A percentile compares a stretch with the other conserved stretches of the same genome.
These are phyloP conservation scores for Coronaproctus castanopsis DNA, from an alignment of 2,888 invertebrate genomes.

Conservation along the genomic window DNA sequence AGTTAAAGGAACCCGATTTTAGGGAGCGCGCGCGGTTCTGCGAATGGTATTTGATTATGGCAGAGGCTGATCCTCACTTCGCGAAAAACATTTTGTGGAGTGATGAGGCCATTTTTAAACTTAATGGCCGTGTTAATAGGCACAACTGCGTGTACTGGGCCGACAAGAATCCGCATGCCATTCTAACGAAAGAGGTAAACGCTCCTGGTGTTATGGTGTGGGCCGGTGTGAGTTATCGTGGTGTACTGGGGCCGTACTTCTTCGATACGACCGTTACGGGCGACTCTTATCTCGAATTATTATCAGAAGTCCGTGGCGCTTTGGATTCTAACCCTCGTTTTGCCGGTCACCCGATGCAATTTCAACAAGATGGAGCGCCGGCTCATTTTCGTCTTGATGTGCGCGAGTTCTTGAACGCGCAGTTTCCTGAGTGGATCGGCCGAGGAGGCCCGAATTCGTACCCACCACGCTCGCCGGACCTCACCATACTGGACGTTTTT, in stretches of 20 bases:
- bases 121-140: slow-evolving; percentile 10
- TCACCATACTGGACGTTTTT: no score
- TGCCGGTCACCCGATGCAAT: no score
- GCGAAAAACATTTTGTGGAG: slow-evolving; percentile 1
- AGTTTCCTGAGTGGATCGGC: no score
- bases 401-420: no score
- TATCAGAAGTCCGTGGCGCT: slow-evolving; percentile 4
- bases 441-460: no score
- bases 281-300: slow-evolving; percentile 9
- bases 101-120: slow-evolving; percentile 8
- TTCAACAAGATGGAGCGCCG: no score
- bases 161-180: slow-evolving; percentile 13
- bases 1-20: slow-evolving; percentile 1
- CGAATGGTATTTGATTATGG: slow-evolving; percentile 6
- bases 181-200: slow-evolving; percentile 16
- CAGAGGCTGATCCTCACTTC: slow-evolving; percentile 1
- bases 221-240: slow-evolving; percentile 17
- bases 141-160: slow-evolving; percentile 12
- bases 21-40: slow-evolving; percentile 2
- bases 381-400: no score
- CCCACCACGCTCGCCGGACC: no score
- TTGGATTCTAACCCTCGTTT: no score
- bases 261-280: slow-evolving; percentile 13
- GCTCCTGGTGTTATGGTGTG: slow-evolving; percentile 18
- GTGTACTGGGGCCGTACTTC: slow-evolving; percentile 19